phyloP scores from a whole-genome alignment of 2,888 invertebrate genomes.

The Diadegma fenestrale region DNA sequence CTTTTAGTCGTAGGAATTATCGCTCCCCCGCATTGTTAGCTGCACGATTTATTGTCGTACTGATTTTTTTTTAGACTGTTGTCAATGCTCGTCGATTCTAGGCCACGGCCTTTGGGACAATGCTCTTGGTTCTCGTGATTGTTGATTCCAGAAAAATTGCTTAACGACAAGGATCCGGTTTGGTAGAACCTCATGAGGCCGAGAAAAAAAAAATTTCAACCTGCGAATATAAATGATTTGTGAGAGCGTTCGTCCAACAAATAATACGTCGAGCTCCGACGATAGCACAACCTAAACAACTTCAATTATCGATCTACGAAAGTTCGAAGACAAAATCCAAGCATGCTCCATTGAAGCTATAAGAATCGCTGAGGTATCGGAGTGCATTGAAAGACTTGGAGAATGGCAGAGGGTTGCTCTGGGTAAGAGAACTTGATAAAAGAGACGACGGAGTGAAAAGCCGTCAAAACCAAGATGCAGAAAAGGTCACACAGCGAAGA shows the following conservation, averaged over 20 bases:
- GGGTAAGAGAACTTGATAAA: conserved; percentile 16
- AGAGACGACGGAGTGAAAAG: conserved; percentile 16
- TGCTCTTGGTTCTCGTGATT: neutral
- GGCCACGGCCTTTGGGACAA: neutral
- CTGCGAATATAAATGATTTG: neutral
- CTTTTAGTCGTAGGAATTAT: neutral
- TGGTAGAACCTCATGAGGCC: neutral
- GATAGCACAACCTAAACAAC: conserved; percentile 33
- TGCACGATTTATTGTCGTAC: neutral
- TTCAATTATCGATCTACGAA: conserved; percentile 75
- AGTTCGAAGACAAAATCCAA: conserved; percentile 71
- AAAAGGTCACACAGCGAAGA: conserved; percentile 20
- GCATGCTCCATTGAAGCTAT: conserved; percentile 70
- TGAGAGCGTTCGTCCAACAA: neutral
- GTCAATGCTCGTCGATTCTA: neutral
- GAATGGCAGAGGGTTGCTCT: neutral
- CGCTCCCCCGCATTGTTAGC: neutral
- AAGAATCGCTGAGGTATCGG: conserved; percentile 25
- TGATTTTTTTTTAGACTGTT: neutral
- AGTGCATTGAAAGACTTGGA: neutral
- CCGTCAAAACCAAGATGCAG: conserved; percentile 12
- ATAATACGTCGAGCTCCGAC: neutral
- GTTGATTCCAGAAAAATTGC: neutral
- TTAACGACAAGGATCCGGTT: neutral
- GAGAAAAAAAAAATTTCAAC: neutral